Base-by-base conservation (phyloP, 2,113 vertebrate species). In the Hydrochoerus hydrochaeris region DNA sequence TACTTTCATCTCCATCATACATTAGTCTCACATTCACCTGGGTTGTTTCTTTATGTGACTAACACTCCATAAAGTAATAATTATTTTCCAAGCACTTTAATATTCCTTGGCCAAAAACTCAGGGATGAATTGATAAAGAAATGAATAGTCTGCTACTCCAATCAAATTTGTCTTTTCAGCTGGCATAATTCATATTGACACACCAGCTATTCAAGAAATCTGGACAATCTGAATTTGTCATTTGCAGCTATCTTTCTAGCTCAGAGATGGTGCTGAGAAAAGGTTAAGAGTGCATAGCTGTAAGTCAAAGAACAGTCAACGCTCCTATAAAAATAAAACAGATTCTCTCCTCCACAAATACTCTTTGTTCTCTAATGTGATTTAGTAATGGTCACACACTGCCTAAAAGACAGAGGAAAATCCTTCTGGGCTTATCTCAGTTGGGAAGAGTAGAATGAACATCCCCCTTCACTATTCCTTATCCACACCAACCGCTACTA, bases 211-310 rank as follows among this genome's bases (percentile, higher is more conserved):
- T 69, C n/a, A 82, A 92, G 52, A 60, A 52, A 73, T 67, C 46
- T 86, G 7, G 32, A 82, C 46, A 20, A 80, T n/a, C 20, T 82
- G 57, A 91, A 63, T 9, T 58, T 52, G 24, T 81, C 38, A 84
- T 82, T 77, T 91, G 26, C 91, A 92, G 38, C 69, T 54, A 49
- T 81, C 2, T 2, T 24, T 78, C 10, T 24, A 94, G 57, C 75
- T 93, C 80, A 93, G 62, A 80, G 13, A 84, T n/a, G 62, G 65
- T 44, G 38, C 52, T 87, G 6, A 69, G 63, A 46, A 80, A 96
- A 88, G 41, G 10, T 81, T 90, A 75, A 87, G 92, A 95, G 26
- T 78, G 28, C 35, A 86, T 75, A 90, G 83, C 0, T 94, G 10
- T 88, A 87, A 88, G 13, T 46, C 58, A 57, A 77, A 85, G 63